phyloP scores from a whole-genome alignment of 2,113 vertebrate species.

The Cinclus mexicanus region DNA sequence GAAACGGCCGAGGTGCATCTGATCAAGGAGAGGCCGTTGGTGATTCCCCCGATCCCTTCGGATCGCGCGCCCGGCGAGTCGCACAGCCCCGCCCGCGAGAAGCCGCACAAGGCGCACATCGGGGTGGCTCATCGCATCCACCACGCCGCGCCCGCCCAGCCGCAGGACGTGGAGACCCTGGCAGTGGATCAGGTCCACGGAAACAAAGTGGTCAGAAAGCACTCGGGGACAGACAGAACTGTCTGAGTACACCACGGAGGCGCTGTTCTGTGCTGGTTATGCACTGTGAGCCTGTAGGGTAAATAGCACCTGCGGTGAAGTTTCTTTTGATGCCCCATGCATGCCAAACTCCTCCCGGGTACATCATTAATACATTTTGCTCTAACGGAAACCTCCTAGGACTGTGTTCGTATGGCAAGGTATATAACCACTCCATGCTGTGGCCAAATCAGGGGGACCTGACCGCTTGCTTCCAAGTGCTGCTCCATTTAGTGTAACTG shows the following conservation, averaged over 20 bases:
- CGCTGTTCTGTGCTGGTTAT: constrained; percentile 73
- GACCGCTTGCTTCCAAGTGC: constrained; percentile 76
- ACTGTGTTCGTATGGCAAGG: constrained; percentile 57
- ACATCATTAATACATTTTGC: constrained; percentile 24
- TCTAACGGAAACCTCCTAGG: not conserved
- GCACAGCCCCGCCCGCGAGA: constrained; percentile 84
- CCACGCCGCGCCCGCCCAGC: constrained; percentile 69
- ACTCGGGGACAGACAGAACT: constrained; percentile 93
- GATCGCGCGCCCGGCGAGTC: constrained; percentile 77
- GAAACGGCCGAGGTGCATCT: constrained; percentile 83
- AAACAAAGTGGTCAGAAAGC: constrained; percentile 87
- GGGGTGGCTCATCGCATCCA: constrained; percentile 93
- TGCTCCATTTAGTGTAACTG: not conserved
- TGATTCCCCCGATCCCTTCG: constrained; percentile 90
- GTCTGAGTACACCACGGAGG: constrained; percentile 74
- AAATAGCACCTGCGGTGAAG: constrained; percentile 47
- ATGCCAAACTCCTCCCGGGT: constrained; percentile 84
- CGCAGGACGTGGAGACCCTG: constrained; percentile 86
- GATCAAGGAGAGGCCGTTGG: constrained; percentile 85
- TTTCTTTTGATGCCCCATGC: constrained; percentile 71
- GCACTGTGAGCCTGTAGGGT: constrained; percentile 74
- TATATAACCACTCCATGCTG: constrained; percentile 48
- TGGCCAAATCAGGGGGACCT: constrained; percentile 77
- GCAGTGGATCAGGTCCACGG: constrained; percentile 91
- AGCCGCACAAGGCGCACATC: constrained; percentile 84